Conservation (phyloP, 2,797 vertebrate genomes). For the Glyptemys insculpta region DNA sequence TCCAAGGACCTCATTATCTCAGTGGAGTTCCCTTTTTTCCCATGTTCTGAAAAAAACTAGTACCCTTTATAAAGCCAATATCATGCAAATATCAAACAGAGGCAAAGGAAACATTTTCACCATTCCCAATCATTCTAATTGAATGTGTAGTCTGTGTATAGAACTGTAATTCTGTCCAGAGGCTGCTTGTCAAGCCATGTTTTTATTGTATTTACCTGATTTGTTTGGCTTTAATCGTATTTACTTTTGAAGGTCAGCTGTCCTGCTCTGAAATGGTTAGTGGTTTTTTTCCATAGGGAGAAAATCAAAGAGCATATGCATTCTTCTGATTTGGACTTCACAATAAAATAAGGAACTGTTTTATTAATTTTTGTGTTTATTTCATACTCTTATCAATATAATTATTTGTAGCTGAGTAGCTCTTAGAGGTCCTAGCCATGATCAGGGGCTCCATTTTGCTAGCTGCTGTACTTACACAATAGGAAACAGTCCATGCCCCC, state of each 20-base stretch:
- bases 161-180: slow-evolving; percentile 83
- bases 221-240: slow-evolving; percentile 86
- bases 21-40: neutral
- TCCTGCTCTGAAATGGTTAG: slow-evolving; percentile 74
- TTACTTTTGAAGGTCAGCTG: slow-evolving; percentile 85
- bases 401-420: neutral
- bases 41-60: neutral
- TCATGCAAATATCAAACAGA: slow-evolving; percentile 51
- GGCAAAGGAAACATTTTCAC: slow-evolving; percentile 69
- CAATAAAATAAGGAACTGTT: neutral
- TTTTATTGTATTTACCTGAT: slow-evolving; percentile 87
- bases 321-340: slow-evolving; percentile 24
- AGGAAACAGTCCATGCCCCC: neutral
- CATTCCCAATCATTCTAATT: slow-evolving; percentile 73
- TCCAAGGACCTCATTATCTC: neutral
- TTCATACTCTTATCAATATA: neutral
- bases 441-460: neutral
- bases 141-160: slow-evolving; percentile 77
- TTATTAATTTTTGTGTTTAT: slow-evolving; percentile 5
- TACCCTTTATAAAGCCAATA: neutral
- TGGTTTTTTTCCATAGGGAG: slow-evolving; percentile 54
- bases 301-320: slow-evolving; percentile 31
- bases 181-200: slow-evolving; percentile 84
- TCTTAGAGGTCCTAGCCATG: neutral
- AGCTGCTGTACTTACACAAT: accelerated